These are phyloP conservation scores for Lynx canadensis DNA, from an alignment of 2,113 vertebrate species.

Conservation along the genomic window DNA sequence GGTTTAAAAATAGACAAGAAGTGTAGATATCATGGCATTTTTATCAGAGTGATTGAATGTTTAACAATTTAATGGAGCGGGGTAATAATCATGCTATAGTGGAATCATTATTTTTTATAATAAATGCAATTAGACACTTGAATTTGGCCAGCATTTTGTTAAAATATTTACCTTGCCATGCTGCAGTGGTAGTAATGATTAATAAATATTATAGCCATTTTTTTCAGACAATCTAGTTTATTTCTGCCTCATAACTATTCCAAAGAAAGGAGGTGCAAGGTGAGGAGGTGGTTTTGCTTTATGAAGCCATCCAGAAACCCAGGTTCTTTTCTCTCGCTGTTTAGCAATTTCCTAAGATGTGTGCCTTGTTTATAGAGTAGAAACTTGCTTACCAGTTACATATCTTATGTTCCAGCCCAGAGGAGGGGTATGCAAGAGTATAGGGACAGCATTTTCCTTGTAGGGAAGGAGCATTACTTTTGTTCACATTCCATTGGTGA, in stretches of 20 bases:
- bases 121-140: neutral
- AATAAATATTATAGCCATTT: neutral
- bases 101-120: neutral
- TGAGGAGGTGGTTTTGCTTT: neutral
- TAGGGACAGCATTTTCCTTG: neutral
- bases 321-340: neutral
- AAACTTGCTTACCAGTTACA: neutral
- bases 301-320: neutral
- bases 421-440: neutral
- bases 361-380: neutral
- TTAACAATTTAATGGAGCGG: neutral
- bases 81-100: neutral
- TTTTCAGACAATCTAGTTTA: neutral
- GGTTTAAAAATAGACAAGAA: conserved; percentile 19
- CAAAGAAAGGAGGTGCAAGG: neutral
- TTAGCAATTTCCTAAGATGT: neutral
- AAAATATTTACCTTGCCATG: neutral
- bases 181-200: neutral
- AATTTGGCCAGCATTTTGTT: neutral
- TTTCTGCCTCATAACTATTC: neutral
- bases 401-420: neutral
- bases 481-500: neutral
- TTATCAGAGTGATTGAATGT: neutral
- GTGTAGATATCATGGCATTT: neutral
- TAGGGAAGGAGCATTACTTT: neutral